Percentiles rank a stretch among this genome's conserved stretches.
Evolutionary conservation across 2,797 vertebrate genomes (phyloP).

Genomic region (Esox masquinongy): DNA sequence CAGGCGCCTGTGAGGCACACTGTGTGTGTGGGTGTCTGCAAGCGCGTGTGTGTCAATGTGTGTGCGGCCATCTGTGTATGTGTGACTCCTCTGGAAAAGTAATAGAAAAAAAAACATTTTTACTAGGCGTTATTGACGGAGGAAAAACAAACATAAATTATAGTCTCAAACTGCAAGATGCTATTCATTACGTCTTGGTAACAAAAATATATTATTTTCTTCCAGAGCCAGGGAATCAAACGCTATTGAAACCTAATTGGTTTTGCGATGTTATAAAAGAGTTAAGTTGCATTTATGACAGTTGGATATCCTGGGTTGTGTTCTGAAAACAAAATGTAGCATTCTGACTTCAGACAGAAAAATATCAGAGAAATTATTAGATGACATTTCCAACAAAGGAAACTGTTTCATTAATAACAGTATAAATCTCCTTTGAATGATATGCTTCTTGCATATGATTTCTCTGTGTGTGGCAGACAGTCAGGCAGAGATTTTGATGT

Average conservation of each 20-base stretch:
- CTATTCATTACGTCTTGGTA: constrained; percentile 43
- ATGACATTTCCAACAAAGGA: neutral
- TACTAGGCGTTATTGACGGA: constrained; percentile 32
- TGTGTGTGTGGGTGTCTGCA: neutral
- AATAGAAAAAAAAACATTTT: constrained; percentile 30
- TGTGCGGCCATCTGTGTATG: neutral
- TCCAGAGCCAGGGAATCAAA: constrained; percentile 44
- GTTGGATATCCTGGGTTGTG: constrained; percentile 40
- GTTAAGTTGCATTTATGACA: constrained; percentile 41
- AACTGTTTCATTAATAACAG: neutral
- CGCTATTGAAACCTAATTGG: constrained; percentile 20
- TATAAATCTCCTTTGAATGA: neutral
- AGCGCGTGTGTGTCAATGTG: neutral
- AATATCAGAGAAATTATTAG: neutral
- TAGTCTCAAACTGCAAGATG: constrained; percentile 35
- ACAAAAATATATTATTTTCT: constrained; percentile 28
- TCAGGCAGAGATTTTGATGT: constrained; percentile 17
- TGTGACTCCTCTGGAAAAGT: neutral
- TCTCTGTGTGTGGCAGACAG: constrained; percentile 15
- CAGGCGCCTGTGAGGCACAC: constrained; percentile 1
- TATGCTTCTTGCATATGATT: constrained; percentile 23
- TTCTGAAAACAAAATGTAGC: constrained; percentile 34
- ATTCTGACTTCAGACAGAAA: neutral
- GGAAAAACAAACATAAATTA: constrained; percentile 46
- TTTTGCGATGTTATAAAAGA: constrained; percentile 50